Percentiles rank a stretch among this genome's conserved stretches.
These are phyloP conservation scores for Rugalucina vietnamica DNA, from an alignment of 2,888 invertebrate genomes.

Conservation along the genomic window DNA sequence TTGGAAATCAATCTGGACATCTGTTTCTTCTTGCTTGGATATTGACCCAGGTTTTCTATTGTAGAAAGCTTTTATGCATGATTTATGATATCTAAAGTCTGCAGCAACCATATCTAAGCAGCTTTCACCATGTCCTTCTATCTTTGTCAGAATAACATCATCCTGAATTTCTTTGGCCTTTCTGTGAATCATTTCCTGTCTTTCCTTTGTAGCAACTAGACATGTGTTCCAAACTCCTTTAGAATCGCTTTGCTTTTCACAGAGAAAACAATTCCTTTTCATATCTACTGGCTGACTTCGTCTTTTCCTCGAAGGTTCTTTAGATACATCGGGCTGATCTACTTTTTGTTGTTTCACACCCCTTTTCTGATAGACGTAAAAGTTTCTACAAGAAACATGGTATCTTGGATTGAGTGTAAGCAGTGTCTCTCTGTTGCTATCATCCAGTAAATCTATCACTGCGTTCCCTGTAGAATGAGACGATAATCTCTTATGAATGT, in stretches of 20 bases:
- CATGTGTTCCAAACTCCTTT: not conserved
- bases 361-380: not conserved
- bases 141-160: not conserved
- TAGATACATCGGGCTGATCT: not conserved
- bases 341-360: not conserved
- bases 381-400: not conserved
- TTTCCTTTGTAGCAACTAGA: not conserved
- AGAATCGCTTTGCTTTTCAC: not conserved
- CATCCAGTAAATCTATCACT: not conserved
- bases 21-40: no score
- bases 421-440: not conserved
- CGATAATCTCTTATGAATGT: not conserved
- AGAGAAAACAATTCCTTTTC: not conserved
- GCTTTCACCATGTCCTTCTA: not conserved
- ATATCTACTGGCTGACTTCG: not conserved
- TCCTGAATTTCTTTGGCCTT: not conserved
- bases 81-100: not conserved
- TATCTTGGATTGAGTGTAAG: not conserved
- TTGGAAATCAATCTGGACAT: not conserved
- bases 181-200: not conserved
- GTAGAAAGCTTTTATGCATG: not conserved
- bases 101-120: not conserved
- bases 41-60: no score
- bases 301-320: not conserved
- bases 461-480: not conserved